A percentile compares a stretch with the other conserved stretches of the same genome.
phyloP scores from a whole-genome alignment of 2,888 invertebrate species.

The Lapara coniferarum region DNA sequence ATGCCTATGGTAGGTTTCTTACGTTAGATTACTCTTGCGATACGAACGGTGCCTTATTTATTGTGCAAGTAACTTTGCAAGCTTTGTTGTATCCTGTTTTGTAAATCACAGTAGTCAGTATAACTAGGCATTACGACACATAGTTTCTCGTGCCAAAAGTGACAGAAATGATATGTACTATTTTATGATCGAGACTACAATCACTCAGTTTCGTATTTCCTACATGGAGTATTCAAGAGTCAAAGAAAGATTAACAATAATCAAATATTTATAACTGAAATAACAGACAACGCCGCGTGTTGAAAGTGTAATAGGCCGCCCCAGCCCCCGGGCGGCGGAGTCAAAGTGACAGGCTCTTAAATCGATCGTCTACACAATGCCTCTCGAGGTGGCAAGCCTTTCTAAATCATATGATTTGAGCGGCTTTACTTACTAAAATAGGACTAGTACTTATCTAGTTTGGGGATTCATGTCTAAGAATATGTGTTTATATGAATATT shows the following conservation, averaged over 20 bases:
- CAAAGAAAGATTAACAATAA: background rate
- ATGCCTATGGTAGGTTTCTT: too few relatives aligned
- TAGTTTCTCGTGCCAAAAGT: too few relatives aligned
- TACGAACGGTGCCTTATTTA: too few relatives aligned
- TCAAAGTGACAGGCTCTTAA: constrained; percentile 19
- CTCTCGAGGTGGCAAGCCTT: constrained; percentile 23
- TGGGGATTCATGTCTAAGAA: background rate
- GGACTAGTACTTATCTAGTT: background rate
- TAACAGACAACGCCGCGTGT: background rate
- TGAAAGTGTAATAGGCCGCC: constrained; percentile 7
- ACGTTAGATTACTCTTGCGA: too few relatives aligned
- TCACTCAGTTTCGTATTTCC: too few relatives aligned
- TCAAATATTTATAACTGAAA: background rate
- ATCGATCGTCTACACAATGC: constrained; percentile 30
- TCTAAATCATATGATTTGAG: constrained; percentile 18
- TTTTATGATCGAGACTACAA: too few relatives aligned
- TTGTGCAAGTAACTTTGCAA: too few relatives aligned
- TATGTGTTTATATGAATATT: too few relatives aligned
- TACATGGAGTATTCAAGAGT: background rate
- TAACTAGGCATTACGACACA: too few relatives aligned
- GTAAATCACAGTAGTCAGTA: too few relatives aligned
- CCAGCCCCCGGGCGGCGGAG: constrained; percentile 9
- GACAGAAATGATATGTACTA: too few relatives aligned
- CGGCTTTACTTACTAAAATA: background rate
- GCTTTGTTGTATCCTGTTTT: too few relatives aligned